Evolutionary conservation across 2,888 invertebrate species (phyloP).

Genomic region (Rhingia campestris): DNA sequence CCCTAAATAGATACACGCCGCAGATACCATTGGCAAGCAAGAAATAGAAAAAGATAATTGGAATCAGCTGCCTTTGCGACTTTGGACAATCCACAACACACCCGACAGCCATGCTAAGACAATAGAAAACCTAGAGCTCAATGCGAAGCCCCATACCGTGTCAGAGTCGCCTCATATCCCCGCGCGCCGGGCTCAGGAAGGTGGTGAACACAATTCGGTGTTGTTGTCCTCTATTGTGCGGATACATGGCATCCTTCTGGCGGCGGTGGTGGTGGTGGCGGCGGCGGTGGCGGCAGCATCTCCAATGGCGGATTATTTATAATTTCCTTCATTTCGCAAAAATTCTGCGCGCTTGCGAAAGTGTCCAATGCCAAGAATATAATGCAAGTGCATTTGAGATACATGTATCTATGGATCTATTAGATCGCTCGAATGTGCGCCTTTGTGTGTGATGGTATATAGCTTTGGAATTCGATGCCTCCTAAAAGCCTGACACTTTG

Average conservation of each 20-base stretch:
- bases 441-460: slow-evolving; percentile 8
- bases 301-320: slow-evolving; percentile 73
- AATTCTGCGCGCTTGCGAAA: slow-evolving; percentile 65
- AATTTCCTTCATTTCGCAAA: slow-evolving; percentile 74
- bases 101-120: slow-evolving; percentile 38
- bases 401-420: slow-evolving; percentile 2
- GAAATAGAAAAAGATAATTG: slow-evolving; percentile 61
- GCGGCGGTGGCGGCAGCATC: slow-evolving; percentile 56
- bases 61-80: slow-evolving; percentile 54
- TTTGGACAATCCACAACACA: slow-evolving; percentile 35
- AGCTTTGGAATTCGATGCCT: slow-evolving; percentile 71
- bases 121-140: slow-evolving; percentile 51
- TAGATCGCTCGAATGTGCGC: neutral
- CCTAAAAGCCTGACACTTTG: slow-evolving; percentile 79
- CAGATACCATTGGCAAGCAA: slow-evolving; percentile 15
- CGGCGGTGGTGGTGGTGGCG: slow-evolving; percentile 18
- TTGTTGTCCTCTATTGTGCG: slow-evolving; percentile 31
- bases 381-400: slow-evolving; percentile 62
- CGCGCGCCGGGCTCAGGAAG: slow-evolving; percentile 13
- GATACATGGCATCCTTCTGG: slow-evolving; percentile 53
- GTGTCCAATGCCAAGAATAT: slow-evolving; percentile 64
- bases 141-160: neutral
- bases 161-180: neutral
- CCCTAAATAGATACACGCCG: slow-evolving; percentile 50
- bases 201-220: slow-evolving; percentile 27